A percentile compares a stretch with the other conserved stretches of the same genome.
Conservation (phyloP, 2,113 vertebrate genomes). For the Ptilonorhynchus violaceus region DNA sequence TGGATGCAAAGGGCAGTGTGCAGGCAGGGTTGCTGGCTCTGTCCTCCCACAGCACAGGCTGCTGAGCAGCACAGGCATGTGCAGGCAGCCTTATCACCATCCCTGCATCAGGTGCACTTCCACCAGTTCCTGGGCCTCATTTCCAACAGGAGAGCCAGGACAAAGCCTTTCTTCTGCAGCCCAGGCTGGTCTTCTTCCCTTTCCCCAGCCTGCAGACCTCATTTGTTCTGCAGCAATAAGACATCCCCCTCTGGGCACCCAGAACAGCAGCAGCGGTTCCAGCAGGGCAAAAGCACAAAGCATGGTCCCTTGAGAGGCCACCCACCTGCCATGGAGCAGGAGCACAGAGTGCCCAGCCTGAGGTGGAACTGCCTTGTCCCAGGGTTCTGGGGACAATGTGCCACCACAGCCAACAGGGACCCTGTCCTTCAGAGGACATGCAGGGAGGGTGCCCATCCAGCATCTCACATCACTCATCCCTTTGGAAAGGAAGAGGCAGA, state of each 20-base stretch:
- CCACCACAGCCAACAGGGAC: fast-evolving
- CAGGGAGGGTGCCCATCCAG: not conserved
- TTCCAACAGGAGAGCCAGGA: not conserved
- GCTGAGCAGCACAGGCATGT: fast-evolving
- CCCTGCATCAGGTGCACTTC: not conserved
- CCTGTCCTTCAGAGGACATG: not conserved
- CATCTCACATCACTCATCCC: not conserved
- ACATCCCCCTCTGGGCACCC: not conserved
- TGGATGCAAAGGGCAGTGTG: fast-evolving
- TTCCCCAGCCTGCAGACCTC: not conserved
- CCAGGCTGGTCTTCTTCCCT: not conserved
- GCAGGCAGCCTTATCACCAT: not conserved
- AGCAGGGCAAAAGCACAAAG: not conserved
- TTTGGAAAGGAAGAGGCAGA: not conserved
- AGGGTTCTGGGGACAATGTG: fast-evolving
- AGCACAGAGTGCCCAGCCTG: not conserved
- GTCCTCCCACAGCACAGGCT: not conserved
- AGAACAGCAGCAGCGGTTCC: not conserved
- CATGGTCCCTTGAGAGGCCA: fast-evolving
- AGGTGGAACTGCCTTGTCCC: not conserved
- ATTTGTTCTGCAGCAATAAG: fast-evolving
- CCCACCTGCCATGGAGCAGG: not conserved
- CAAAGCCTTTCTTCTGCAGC: not conserved
- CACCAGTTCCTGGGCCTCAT: not conserved
- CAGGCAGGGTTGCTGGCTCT: not conserved